Conservation (phyloP, 2,113 vertebrate species). For the Cyanistes caeruleus region DNA sequence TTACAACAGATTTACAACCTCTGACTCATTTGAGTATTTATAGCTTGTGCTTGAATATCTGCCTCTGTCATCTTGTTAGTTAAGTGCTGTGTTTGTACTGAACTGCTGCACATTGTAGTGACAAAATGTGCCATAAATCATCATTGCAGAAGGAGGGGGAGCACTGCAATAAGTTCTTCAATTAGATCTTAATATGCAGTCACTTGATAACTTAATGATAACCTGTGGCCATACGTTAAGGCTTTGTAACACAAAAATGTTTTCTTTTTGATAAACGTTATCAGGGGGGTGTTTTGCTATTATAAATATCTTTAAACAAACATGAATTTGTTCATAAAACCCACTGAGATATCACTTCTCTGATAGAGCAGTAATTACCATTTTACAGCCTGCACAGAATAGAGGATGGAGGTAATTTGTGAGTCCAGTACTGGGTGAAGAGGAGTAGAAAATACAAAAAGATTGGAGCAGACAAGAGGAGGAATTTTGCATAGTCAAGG, state of each 20-base stretch:
- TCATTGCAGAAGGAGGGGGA: constrained; percentile 13
- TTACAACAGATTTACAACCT: constrained; percentile 32
- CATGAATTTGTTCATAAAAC: constrained; percentile 18
- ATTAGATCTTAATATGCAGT: constrained; percentile 50
- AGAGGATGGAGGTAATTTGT: background rate
- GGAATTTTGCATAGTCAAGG: background rate
- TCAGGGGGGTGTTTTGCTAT: background rate
- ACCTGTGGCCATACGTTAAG: background rate
- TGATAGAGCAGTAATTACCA: background rate
- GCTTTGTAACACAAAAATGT: constrained; percentile 5
- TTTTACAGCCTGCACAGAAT: background rate
- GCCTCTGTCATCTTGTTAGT: constrained; percentile 52
- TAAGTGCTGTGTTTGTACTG: constrained; percentile 43
- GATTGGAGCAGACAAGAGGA: background rate
- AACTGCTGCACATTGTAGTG: constrained; percentile 28
- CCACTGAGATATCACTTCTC: background rate
- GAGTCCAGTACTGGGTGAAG: background rate
- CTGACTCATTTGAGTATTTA: constrained; percentile 61
- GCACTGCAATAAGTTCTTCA: constrained; percentile 30
- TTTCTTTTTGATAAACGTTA: constrained; percentile 38
- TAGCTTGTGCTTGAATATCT: constrained; percentile 51
- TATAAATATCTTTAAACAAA: constrained; percentile 32
- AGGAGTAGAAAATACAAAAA: background rate
- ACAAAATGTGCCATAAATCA: constrained; percentile 56
- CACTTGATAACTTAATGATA: constrained; percentile 48